Conservation (phyloP, 2,888 invertebrate species). For the Cenopis cana region DNA sequence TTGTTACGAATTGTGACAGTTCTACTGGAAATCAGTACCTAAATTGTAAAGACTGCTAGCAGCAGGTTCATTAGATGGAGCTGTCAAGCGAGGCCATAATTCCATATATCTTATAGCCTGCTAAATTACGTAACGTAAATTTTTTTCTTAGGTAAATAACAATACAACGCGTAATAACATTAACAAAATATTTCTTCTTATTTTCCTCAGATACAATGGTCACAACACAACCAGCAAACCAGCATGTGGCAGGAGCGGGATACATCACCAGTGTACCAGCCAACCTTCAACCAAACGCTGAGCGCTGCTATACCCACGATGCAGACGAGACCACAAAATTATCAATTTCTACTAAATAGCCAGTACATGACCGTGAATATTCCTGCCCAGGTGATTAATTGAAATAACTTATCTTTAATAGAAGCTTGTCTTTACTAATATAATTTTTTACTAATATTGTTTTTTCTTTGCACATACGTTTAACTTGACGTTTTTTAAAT, state of each 20-base stretch:
- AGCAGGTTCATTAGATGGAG: background rate
- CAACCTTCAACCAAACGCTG: conserved; percentile 14
- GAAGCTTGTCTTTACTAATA: too few relatives aligned
- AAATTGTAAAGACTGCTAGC: background rate
- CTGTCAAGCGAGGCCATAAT: background rate
- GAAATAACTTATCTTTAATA: background rate
- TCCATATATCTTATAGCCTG: background rate
- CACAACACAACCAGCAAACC: background rate
- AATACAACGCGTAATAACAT: background rate
- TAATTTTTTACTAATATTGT: background rate
- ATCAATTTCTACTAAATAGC: conserved; percentile 11
- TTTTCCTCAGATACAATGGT: conserved; percentile 19
- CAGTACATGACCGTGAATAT: conserved; percentile 4
- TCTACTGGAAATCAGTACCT: background rate
- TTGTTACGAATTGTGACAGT: background rate
- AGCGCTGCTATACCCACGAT: background rate
- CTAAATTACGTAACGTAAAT: background rate
- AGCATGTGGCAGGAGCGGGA: conserved; percentile 7
- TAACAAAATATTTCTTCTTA: background rate
- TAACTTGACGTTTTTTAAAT: background rate
- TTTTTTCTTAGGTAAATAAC: background rate
- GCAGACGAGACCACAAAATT: background rate
- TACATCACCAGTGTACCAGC: conserved; percentile 3
- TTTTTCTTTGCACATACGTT: background rate
- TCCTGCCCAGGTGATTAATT: conserved; percentile 5